Evolutionary conservation across 2,888 invertebrate genomes (phyloP).

Genomic region (Rotaria macrura): DNA sequence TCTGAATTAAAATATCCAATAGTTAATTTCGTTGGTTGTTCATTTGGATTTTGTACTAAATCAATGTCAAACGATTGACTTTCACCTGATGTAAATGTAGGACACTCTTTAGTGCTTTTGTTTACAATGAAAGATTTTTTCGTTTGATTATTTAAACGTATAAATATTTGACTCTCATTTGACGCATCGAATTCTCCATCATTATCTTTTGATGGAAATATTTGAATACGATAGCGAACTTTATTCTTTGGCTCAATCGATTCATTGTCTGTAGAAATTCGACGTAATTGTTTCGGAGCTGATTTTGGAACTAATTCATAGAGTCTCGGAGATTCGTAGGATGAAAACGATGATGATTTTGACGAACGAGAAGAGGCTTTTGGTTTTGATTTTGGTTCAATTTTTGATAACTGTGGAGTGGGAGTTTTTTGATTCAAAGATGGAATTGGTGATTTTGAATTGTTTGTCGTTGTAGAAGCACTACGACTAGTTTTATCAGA

Average conservation of each 20-base stretch:
- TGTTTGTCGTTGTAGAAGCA: not conserved
- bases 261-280: not conserved
- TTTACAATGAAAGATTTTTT: not conserved
- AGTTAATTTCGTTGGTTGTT: not conserved
- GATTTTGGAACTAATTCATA: not conserved
- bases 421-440: too few relatives aligned
- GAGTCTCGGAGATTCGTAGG: not conserved
- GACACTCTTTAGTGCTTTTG: not conserved
- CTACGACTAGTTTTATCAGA: not conserved
- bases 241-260: not conserved
- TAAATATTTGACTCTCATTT: not conserved
- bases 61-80: not conserved
- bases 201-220: not conserved
- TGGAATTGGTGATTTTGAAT: too few relatives aligned
- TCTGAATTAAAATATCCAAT: constrained; percentile 5
- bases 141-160: not conserved
- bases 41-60: not conserved
- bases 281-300: not conserved
- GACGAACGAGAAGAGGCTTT: not conserved
- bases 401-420: too few relatives aligned
- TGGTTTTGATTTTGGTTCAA: not conserved
- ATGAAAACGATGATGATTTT: not conserved
- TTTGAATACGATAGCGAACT: not conserved
- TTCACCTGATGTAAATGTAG: not conserved
- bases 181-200: not conserved